These are phyloP conservation scores for Rhinoderma darwinii DNA, from an alignment of 2,113 vertebrate genomes.

Conservation along the genomic window DNA sequence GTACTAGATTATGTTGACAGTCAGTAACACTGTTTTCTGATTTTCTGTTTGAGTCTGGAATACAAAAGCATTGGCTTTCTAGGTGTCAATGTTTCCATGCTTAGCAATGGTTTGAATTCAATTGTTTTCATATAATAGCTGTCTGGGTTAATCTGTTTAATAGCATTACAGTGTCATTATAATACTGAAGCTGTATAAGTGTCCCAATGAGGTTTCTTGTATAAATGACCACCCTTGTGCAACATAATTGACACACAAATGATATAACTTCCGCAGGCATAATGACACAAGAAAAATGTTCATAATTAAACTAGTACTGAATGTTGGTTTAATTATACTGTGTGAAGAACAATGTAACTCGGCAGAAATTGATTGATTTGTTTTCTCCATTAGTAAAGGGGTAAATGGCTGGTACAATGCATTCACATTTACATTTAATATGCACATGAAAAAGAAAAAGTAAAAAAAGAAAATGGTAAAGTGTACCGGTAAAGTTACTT, in stretches of 20 bases:
- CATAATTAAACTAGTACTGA: background rate
- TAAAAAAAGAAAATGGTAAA: too few relatives aligned
- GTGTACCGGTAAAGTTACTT: too few relatives aligned
- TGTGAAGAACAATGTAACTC: background rate
- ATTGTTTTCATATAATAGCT: constrained; percentile 19
- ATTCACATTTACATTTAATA: background rate
- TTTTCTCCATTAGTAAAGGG: background rate
- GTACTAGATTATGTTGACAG: background rate
- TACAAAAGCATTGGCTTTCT: background rate
- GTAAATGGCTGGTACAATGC: background rate
- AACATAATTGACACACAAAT: constrained; percentile 5
- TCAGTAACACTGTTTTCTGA: constrained; percentile 17
- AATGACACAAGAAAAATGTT: background rate
- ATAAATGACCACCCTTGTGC: constrained; percentile 27
- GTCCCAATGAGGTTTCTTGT: constrained; percentile 12
- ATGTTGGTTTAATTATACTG: background rate
- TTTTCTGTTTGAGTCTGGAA: constrained; percentile 12
- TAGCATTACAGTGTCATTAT: constrained; percentile 19
- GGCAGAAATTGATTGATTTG: background rate
- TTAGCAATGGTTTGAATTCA: background rate
- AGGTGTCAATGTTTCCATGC: background rate
- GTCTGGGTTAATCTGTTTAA: constrained; percentile 22
- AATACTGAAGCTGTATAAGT: background rate
- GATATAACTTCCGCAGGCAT: background rate
- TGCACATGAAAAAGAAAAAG: too few relatives aligned